Evolutionary conservation across 2,888 invertebrate species (phyloP), one percentile per base, ranked within the genome.

Genomic region (Parascotia fuliginaria): DNA sequence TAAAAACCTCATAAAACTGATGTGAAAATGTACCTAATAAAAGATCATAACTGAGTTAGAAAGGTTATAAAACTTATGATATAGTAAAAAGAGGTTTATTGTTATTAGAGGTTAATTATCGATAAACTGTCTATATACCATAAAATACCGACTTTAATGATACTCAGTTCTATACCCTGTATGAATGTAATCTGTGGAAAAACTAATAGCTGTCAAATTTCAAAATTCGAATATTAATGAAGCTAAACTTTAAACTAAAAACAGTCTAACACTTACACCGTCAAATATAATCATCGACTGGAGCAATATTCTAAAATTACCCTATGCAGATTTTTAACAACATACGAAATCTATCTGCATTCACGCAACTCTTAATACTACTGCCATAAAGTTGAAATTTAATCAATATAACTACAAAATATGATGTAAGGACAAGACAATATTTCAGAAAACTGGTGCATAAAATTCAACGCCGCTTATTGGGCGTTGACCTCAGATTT

Each of bases 361-460:
- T 36, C 0, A 1, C 0, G 31, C 27, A 15, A 52, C 15, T 38
- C 31, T 50, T 63, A 53, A 33, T 13, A 0, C 3, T 1, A 0
- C 4, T 0, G 5, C 0, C 5, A 28, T 49, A 60, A 47, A 9
- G 46, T 51, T 58, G 16, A 60, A 55, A 43, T 41, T 48, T 7
- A 40, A 5, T 14, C 13, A 3, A 3, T 5, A 3, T 0, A 37
- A 42, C 40, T 19, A 27, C 14, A 59, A 61, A 56, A 55, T 12
- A 46, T 22, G 42, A 52, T 40, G 55, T 50, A 53, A 59, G 50
- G 46, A 60, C 52, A 52, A 60, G 58, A 75, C 68, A 70, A 75
- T 77, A 80, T 75, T 77, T 76, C 70, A 77, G 65, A 48, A 77
- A 89, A 87, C 77, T 89, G 77, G 88, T 87, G 89, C 90, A 86